Conservation (phyloP, 2,113 vertebrate genomes). For the Psophia crepitans region DNA sequence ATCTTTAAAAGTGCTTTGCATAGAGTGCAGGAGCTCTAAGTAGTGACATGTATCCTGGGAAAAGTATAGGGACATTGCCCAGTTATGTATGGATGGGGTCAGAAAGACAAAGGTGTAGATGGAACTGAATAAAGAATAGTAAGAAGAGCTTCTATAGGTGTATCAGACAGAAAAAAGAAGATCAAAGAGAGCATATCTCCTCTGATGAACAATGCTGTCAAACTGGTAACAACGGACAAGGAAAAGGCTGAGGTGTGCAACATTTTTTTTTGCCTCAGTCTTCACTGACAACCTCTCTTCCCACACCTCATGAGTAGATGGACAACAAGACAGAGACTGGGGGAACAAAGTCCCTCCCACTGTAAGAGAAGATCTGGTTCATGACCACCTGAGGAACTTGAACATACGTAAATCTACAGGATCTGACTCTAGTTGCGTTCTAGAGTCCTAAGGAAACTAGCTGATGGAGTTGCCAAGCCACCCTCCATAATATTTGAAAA, state of each 20-base stretch:
- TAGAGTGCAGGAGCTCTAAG: background rate
- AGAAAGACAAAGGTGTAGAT: background rate
- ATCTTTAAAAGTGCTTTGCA: background rate
- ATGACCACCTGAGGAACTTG: background rate
- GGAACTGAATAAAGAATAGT: background rate
- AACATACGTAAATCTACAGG: background rate
- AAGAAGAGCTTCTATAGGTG: background rate
- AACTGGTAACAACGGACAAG: background rate
- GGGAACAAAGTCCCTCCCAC: background rate
- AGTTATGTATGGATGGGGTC: background rate
- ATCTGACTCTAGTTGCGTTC: rapidly evolving
- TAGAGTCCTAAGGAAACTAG: background rate
- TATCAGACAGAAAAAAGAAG: background rate
- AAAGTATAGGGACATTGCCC: background rate
- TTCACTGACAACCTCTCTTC: background rate
- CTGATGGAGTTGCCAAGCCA: background rate
- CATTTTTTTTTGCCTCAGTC: background rate
- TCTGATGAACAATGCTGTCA: background rate
- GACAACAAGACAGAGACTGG: background rate
- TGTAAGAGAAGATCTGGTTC: background rate
- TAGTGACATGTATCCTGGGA: background rate
- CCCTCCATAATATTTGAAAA: background rate
- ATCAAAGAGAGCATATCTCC: background rate
- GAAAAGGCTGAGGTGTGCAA: background rate
- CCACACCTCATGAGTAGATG: background rate